phyloP scores from a whole-genome alignment of 1,140 invertebrate species.

The Chionoecetes opilio region DNA sequence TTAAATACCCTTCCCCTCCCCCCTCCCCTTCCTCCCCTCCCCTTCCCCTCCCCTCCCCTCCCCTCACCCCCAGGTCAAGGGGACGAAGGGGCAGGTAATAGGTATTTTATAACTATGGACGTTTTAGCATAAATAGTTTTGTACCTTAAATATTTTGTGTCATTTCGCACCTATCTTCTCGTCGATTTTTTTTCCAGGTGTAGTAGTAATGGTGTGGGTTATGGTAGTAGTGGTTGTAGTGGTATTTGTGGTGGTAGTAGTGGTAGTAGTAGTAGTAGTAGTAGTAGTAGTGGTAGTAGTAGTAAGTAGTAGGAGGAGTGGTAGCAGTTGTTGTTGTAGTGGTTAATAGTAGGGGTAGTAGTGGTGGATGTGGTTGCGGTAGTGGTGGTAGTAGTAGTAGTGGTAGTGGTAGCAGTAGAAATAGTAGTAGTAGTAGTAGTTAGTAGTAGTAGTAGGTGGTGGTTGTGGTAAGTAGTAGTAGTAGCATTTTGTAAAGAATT shows the following conservation, averaged over 20 bases:
- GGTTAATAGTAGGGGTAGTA: no score
- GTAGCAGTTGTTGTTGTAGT: no score
- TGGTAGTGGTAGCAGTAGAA: neutral
- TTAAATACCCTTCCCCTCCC: neutral
- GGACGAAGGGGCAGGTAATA: neutral
- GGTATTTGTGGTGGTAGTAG: no score
- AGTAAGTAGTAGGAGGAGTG: no score
- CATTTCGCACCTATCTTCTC: neutral
- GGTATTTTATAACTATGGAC: neutral
- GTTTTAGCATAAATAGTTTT: conserved; percentile 31
- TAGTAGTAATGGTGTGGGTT: no score
- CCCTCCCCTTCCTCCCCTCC: neutral
- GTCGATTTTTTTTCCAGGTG: no score
- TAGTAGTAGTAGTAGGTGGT: neutral
- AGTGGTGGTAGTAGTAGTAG: neutral
- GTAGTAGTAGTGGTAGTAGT: no score
- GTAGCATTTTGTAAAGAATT: no score
- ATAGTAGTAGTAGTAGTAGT: neutral
- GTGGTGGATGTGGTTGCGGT: neutral
- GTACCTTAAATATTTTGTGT: neutral
- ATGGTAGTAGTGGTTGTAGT: no score
- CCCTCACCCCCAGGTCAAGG: neutral
- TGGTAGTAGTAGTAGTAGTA: no score
- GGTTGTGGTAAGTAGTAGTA: conserved; percentile 22
- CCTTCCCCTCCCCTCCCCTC: neutral